Base-by-base conservation (phyloP, 1,140 invertebrate species). In the Periplaneta americana region DNA sequence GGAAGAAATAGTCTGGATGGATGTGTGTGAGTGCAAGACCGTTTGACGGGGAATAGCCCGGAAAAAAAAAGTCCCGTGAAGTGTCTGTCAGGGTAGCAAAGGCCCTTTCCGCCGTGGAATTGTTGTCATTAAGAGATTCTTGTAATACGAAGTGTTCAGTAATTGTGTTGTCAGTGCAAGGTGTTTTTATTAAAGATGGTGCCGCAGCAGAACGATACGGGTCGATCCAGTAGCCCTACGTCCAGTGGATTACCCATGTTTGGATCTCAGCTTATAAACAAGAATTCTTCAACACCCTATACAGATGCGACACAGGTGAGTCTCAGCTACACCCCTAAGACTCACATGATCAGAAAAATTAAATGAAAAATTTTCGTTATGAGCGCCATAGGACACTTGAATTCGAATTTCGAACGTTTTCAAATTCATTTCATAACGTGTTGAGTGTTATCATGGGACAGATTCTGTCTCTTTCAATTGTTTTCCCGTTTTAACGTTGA, bases 221-320 rank as follows among this genome's bases (percentile, higher is more conserved):
- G 84, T 37, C 85, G 87, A 81, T 88, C 87, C 79, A 90, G 91
- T 84, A 91, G 88, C 83, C 90, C 90, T 31, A 87, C 89, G 31
- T 80, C 82, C 37, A 85, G 84, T 84, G 88, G 88, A 74, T 86
- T 89, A 33, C 90, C 90, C 34, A 86, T 95, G 83, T 97, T 97
- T 88, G 96, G 96, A 84, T 97, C 96, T 66, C 93, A 96, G 86
- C 90, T 95, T 82, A 94, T 98, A 85, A 94, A 96, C 89, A 94
- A 96, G 89, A 95, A 96, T 88, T 98, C 97, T 18, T 91, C 93
- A 35, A 99, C 97, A 75, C 97, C 97, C 28, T 99, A 99, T 89
- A 96, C 97, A 82, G 97, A 99, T 91, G 97, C 97, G 66, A 98
- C 97, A 83, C 96, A 98, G 93, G 96, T 97, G 92, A 92, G 92